Evolutionary conservation across 2,888 invertebrate species (phyloP), one percentile per base, ranked within the genome.

Genomic region (Orchestes rusci): DNA sequence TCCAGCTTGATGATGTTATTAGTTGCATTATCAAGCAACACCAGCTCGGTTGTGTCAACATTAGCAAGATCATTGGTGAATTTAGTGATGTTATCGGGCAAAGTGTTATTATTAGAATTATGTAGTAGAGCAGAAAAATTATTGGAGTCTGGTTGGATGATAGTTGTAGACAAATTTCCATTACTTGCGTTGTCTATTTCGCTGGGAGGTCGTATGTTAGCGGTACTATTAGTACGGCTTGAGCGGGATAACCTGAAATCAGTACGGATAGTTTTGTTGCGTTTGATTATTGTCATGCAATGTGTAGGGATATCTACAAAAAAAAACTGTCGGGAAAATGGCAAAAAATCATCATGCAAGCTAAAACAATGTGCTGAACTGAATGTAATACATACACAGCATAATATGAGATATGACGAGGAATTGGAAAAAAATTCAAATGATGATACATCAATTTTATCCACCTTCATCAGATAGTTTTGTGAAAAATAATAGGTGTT

Each of bases 1-100:
- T 61, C 62, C 19, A 63, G 45, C 33, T 61, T 60, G 31, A 63
- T 61, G 2, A 62, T 55, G 45, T 62, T 61, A 35, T 63, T 61
- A 8, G 60, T 61, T n/a, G 57, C 53, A 39, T 62, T 63, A 48
- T 63, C 63, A 7, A 60, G 46, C 13, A 62, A 38, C 4, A 62
- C 55, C 30, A 62, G 40, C 38, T 60, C 60, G 27, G 52, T 60
- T n/a, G 58, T 56, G 34, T 58, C 57, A n/a, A 56, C 52, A 28
- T 54, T 52, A 20, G 52, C 51, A 16, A 53, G 41, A 40, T 53
- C 47, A 20, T 53, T 47, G 2, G 51, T 45, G 17, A 43, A 49
- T 39, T 50, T 51, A 33, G 49, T 52, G 13, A 43, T 49, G 3
- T 47, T 52, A 29, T 54, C 51, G 8, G 53, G 53, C 16, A 55